A percentile compares a stretch with the other conserved stretches of the same genome.
These are phyloP conservation scores for Xenentodon cancila DNA, from an alignment of 2,797 vertebrate species.

Conservation along the genomic window DNA sequence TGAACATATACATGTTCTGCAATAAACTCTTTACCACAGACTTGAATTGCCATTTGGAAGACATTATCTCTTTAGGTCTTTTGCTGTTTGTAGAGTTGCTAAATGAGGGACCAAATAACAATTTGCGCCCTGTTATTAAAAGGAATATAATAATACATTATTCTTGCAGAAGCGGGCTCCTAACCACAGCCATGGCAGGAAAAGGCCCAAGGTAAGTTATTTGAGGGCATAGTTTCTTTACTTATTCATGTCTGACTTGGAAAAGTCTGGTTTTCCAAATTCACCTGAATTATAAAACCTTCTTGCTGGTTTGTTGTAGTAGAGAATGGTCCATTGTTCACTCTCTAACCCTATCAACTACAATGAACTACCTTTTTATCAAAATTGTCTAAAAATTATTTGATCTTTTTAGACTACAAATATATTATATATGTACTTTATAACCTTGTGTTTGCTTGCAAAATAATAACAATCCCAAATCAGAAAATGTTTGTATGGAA, in stretches of 20 bases:
- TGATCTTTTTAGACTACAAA: slow-evolving; percentile 14
- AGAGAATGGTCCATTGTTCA: slow-evolving; percentile 17
- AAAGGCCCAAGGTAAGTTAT: slow-evolving; percentile 92
- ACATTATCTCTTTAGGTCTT: too few relatives aligned
- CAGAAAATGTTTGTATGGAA: too few relatives aligned
- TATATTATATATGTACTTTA: background rate
- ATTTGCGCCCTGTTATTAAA: background rate
- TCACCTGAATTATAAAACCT: slow-evolving; percentile 22
- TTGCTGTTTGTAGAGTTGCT: too few relatives aligned
- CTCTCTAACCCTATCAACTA: slow-evolving; percentile 40
- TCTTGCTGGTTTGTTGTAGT: slow-evolving; percentile 11
- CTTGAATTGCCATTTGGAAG: too few relatives aligned
- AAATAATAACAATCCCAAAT: too few relatives aligned
- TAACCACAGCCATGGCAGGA: slow-evolving; percentile 93
- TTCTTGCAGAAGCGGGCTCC: slow-evolving; percentile 87
- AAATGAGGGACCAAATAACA: background rate
- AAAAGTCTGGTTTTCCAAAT: slow-evolving; percentile 4
- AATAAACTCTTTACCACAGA: too few relatives aligned
- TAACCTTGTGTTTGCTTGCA: too few relatives aligned
- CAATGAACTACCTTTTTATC: slow-evolving; percentile 20
- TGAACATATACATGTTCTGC: too few relatives aligned
- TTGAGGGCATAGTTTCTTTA: background rate
- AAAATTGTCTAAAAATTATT: slow-evolving; percentile 33
- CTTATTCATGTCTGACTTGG: background rate
- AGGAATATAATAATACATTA: background rate